These are phyloP conservation scores for Atta colombica DNA, from an alignment of 1,140 invertebrate species.

Conservation along the genomic window DNA sequence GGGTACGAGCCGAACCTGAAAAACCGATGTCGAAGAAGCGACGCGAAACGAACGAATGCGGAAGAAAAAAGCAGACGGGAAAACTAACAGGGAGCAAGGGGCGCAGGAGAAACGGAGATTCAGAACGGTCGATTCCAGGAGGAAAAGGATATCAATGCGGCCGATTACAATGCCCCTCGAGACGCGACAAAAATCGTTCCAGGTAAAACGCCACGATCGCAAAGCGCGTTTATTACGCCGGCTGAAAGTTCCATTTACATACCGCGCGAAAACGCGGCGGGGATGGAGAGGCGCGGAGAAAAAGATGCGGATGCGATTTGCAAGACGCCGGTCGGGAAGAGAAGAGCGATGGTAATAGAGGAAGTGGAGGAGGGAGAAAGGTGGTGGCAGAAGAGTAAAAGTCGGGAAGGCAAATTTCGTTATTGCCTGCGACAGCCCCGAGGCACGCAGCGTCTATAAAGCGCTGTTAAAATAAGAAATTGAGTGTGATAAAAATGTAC, in stretches of 20 bases:
- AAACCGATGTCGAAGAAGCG: slow-evolving; percentile 61
- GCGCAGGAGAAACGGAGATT: slow-evolving; percentile 1
- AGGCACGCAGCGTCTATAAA: slow-evolving; percentile 59
- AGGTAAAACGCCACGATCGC: slow-evolving; percentile 60
- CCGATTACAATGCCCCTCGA: slow-evolving; percentile 69
- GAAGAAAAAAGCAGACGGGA: slow-evolving; percentile 34
- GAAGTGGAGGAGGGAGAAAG: slow-evolving; percentile 36
- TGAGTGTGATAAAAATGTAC: slow-evolving; percentile 51
- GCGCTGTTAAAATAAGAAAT: slow-evolving; percentile 56
- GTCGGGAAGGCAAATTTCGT: slow-evolving; percentile 71
- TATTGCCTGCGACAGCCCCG: slow-evolving; percentile 66
- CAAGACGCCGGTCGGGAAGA: slow-evolving; percentile 51
- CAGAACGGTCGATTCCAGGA: slow-evolving; percentile 40
- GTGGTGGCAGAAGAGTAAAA: slow-evolving; percentile 52
- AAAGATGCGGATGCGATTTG: slow-evolving; percentile 62
- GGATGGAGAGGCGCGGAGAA: slow-evolving; percentile 18
- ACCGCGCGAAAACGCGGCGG: slow-evolving; percentile 47
- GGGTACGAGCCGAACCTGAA: slow-evolving; percentile 45
- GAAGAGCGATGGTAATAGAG: slow-evolving; percentile 62
- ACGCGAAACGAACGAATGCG: slow-evolving; percentile 55
- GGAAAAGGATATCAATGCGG: slow-evolving; percentile 73
- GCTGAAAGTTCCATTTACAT: slow-evolving; percentile 75
- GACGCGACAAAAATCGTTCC: slow-evolving; percentile 56
- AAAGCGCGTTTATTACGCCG: slow-evolving; percentile 76
- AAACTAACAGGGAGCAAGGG: slow-evolving; percentile 10